A percentile compares a stretch with the other conserved stretches of the same genome.
These are phyloP conservation scores for Rhabdophis nuchalis DNA, from an alignment of 2,797 vertebrate species.

Conservation along the genomic window DNA sequence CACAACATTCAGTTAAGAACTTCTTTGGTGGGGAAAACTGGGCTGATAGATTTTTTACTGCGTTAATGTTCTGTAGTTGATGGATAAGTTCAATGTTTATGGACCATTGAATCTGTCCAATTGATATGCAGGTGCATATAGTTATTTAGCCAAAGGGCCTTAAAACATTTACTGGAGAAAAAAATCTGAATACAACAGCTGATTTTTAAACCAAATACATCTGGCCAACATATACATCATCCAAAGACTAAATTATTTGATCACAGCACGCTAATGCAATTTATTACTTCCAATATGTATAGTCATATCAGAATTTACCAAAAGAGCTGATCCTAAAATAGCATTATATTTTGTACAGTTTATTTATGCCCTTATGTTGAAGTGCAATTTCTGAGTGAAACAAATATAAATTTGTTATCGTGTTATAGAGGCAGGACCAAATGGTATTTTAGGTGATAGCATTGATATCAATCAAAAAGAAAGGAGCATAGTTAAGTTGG, in stretches of 20 bases:
- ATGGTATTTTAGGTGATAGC: not conserved
- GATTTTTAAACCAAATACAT: slow-evolving; percentile 6
- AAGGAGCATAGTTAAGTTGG: not conserved
- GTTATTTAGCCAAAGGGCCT: slow-evolving; percentile 30
- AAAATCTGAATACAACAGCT: slow-evolving; percentile 21
- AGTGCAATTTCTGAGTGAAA: not conserved
- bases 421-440: not conserved
- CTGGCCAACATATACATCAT: slow-evolving; percentile 23
- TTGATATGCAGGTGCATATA: slow-evolving; percentile 32
- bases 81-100: slow-evolving; percentile 34
- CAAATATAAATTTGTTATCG: not conserved
- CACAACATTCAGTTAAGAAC: slow-evolving; percentile 40
- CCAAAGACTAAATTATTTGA: slow-evolving; percentile 26
- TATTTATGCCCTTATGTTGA: not conserved
- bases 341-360: not conserved
- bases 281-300: not conserved
- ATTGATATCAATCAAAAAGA: not conserved
- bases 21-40: slow-evolving; percentile 12
- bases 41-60: slow-evolving; percentile 44
- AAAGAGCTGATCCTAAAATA: not conserved
- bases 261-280: slow-evolving; percentile 1
- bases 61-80: slow-evolving; percentile 47
- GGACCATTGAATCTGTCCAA: slow-evolving; percentile 32
- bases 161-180: slow-evolving; percentile 20
- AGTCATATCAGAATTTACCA: not conserved